phyloP scores from a whole-genome alignment of 2,113 vertebrate genomes.

The Myrmecobius fasciatus region DNA sequence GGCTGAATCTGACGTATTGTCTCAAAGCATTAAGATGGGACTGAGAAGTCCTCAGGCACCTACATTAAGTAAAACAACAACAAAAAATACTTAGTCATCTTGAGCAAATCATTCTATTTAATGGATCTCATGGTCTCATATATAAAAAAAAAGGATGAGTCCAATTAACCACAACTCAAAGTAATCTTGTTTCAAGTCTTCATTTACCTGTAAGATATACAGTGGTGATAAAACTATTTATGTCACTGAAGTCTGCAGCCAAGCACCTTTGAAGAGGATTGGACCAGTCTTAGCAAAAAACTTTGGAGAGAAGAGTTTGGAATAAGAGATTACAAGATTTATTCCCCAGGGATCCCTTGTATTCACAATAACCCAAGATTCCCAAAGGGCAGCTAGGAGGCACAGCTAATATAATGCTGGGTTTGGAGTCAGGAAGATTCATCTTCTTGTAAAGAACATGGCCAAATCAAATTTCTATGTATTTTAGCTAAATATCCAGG shows the following conservation, averaged over 20 bases:
- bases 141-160: not conserved
- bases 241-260: not conserved
- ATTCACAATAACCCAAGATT: not conserved
- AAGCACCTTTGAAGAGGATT: not conserved
- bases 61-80: not conserved
- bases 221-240: not conserved
- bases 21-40: not conserved
- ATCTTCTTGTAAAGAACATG: not conserved
- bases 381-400: not conserved
- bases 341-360: not conserved
- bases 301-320: not conserved
- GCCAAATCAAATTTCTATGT: not conserved
- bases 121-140: not conserved
- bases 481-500: constrained; percentile 27
- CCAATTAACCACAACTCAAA: not conserved
- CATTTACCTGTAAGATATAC: not conserved
- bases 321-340: not conserved
- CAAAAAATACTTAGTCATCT: not conserved
- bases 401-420: not conserved
- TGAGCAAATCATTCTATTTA: not conserved
- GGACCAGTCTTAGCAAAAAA: not conserved
- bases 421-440: not conserved
- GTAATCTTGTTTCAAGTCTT: not conserved
- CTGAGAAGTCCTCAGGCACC: not conserved
- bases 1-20: not conserved